These are phyloP conservation scores for Salticus scenicus DNA, from an alignment of 2,888 invertebrate species.

Conservation along the genomic window DNA sequence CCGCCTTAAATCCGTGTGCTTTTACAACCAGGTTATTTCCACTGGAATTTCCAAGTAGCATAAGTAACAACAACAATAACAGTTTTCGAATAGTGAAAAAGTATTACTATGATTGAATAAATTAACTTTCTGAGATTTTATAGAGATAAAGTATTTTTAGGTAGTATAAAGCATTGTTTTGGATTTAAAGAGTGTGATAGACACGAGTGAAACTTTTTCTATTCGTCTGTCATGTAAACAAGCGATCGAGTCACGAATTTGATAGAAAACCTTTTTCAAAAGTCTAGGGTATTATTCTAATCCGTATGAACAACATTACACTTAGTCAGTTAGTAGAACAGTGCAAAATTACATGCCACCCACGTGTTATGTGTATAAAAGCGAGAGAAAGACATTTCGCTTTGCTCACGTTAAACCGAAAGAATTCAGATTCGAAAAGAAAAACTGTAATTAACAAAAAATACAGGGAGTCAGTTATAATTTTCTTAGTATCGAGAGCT, in stretches of 20 bases:
- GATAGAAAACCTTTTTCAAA: neutral
- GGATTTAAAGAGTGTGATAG: neutral
- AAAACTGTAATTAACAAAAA: slow-evolving; percentile 27
- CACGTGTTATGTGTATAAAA: neutral
- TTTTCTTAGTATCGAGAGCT: slow-evolving; percentile 27
- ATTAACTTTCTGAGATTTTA: too few species aligned
- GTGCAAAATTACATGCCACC: neutral
- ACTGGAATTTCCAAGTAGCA: too few species aligned
- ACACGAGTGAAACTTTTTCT: neutral
- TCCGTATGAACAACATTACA: neutral
- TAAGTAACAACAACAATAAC: too few species aligned
- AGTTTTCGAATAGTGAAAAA: too few species aligned
- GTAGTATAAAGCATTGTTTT: too few species aligned
- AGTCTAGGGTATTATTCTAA: neutral
- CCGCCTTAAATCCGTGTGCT: too few species aligned
- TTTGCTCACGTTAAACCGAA: slow-evolving; percentile 14
- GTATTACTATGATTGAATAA: too few species aligned
- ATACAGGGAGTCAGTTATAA: slow-evolving; percentile 30
- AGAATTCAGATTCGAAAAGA: slow-evolving; percentile 14
- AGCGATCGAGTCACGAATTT: neutral
- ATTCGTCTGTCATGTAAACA: neutral
- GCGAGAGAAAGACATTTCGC: neutral
- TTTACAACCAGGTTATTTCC: too few species aligned
- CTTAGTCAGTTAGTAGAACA: neutral
- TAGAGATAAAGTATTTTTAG: too few species aligned